Evolutionary conservation across 2,797 vertebrate genomes (phyloP), one percentile per base, ranked within the genome.

Genomic region (Tinamus major): DNA sequence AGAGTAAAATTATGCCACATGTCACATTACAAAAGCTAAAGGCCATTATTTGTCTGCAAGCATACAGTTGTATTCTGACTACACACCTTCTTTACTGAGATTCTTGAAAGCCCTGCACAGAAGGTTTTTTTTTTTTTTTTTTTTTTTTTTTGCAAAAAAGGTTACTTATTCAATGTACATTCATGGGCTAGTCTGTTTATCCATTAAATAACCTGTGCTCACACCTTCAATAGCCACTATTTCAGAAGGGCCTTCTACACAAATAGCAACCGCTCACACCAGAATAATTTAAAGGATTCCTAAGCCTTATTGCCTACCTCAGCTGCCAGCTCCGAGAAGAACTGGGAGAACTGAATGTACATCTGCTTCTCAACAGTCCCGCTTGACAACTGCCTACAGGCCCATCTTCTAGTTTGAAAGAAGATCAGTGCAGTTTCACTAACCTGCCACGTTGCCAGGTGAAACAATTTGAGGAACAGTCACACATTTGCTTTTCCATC

Each of bases 201-300:
- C 48, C 80, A 21, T 13, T 11, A 63, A 46, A 15, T 49, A 23
- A 49, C 67, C 62, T 74, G 35, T 55, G 27, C 42, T 84, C 9
- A 29, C 9, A 59, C 4, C 6, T 15, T 74, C 1, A 0, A 31
- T 0, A 63, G 11, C 18, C 1, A 0, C 2, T 5, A 61, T 39
- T 83, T 3, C 3, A 2, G n/a, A 49, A 84, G 37, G 1, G 61
- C 20, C 1, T 1, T 2, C 26, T 31, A 11, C 1, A 18, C 10
- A 65, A 29, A 69, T 24, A 70, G 37, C 24, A 23, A 21, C 0
- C 2, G 35, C 37, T 78, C 20, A 31, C 0, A 0, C 27, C 35
- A 35, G 61, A 23, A 29, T 53, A 74, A 77, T 0, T 7, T 5
- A 77, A 59, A 84, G 68, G 13, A 49, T 2, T 12, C 14, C 19